Evolutionary conservation across 2,888 invertebrate genomes (phyloP).

Genomic region (Troides helena): DNA sequence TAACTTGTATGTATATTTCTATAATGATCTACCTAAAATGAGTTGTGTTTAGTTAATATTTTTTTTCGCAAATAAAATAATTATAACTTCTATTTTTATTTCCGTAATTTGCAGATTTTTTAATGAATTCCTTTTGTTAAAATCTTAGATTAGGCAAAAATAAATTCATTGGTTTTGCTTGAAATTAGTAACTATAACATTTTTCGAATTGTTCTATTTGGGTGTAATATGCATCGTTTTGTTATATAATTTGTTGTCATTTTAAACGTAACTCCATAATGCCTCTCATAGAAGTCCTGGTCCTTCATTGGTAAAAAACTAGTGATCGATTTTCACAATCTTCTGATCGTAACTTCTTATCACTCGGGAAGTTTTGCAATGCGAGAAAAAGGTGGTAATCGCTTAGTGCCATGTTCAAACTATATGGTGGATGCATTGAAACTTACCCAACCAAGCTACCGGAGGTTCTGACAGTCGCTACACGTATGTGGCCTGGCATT

Average conservation of each 20-base stretch:
- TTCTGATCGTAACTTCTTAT: neutral
- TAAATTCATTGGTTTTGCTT: too few species aligned
- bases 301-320: neutral
- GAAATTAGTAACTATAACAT: neutral
- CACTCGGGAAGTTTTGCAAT: neutral
- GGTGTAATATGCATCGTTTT: neutral
- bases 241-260: neutral
- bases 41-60: constrained; percentile 56
- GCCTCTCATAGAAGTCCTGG: neutral
- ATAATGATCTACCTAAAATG: constrained; percentile 59
- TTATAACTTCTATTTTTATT: neutral
- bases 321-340: constrained; percentile 2
- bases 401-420: neutral
- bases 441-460: neutral
- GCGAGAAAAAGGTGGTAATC: constrained; percentile 1
- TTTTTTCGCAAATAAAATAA: constrained; percentile 46
- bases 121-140: too few species aligned
- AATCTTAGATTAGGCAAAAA: neutral
- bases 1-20: constrained; percentile 33
- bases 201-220: neutral
- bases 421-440: neutral
- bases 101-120: neutral
- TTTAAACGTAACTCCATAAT: neutral
- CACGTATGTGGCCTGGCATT: constrained; percentile 1
- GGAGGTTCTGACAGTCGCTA: neutral